Percentiles rank a stretch among this genome's conserved stretches.
These are phyloP conservation scores for Pogonognathellus flavescens DNA, from an alignment of 1,140 invertebrate genomes.

Conservation along the genomic window DNA sequence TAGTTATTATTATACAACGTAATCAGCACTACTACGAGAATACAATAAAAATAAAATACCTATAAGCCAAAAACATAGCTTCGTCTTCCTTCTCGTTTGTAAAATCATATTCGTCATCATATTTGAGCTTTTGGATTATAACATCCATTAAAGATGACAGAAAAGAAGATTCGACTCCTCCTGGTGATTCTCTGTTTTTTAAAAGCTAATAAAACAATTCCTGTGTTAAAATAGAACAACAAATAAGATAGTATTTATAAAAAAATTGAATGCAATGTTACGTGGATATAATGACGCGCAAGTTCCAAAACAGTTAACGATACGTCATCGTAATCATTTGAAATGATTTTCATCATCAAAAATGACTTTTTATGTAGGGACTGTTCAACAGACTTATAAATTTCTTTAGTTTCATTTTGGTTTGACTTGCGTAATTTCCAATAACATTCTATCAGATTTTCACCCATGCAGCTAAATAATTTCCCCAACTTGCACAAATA, in stretches of 20 bases:
- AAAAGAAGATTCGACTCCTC: conserved; percentile 37
- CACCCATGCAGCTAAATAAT: conserved; percentile 74
- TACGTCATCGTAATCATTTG: conserved; percentile 11
- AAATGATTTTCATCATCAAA: neutral
- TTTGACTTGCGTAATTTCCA: conserved; percentile 58
- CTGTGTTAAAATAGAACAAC: too few relatives aligned
- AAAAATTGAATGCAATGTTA: conserved; percentile 63
- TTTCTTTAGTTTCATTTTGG: conserved; percentile 14
- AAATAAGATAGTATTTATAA: neutral
- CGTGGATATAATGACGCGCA: conserved; percentile 74
- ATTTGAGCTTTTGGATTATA: conserved; percentile 55
- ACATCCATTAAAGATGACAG: conserved; percentile 47
- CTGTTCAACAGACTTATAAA: neutral
- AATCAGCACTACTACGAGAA: neutral
- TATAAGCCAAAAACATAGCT: conserved; percentile 73
- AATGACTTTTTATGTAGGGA: neutral
- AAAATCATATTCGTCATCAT: conserved; percentile 72
- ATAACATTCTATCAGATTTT: conserved; percentile 70
- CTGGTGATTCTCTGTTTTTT: conserved; percentile 45
- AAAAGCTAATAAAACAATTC: conserved; percentile 58
- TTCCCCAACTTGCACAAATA: conserved; percentile 73
- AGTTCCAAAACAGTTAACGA: conserved; percentile 72
- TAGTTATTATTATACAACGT: too few relatives aligned
- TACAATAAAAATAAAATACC: conserved; percentile 58
- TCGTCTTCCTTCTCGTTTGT: conserved; percentile 75